Percentiles rank a stretch among this genome's conserved stretches.
Conservation (phyloP, 2,797 vertebrate genomes). For the Varecia variegata region DNA sequence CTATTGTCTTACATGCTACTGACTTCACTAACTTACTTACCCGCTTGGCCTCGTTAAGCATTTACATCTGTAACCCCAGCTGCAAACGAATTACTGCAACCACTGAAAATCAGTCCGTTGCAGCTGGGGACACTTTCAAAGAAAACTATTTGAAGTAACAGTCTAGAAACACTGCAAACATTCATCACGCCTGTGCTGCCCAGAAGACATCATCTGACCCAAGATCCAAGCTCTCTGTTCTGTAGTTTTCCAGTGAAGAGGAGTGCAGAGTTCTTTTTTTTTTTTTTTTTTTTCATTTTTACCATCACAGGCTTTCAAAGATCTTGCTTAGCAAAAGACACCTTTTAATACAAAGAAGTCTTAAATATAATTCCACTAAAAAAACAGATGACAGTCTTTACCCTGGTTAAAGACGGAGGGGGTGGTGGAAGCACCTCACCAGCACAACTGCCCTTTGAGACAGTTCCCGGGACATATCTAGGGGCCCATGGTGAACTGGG, state of each 20-base stretch:
- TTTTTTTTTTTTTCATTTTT: background rate
- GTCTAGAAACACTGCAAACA: background rate
- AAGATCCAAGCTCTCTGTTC: background rate
- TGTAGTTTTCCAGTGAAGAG: background rate
- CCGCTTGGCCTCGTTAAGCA: background rate
- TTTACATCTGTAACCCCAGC: background rate
- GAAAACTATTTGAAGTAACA: background rate
- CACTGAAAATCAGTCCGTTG: background rate
- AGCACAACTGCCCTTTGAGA: background rate
- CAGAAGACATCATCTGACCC: background rate
- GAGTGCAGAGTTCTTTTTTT: background rate
- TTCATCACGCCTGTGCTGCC: background rate
- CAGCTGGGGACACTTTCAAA: background rate
- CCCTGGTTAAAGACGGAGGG: background rate
- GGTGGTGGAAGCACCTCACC: background rate
- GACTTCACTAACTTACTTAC: background rate
- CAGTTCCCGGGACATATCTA: background rate
- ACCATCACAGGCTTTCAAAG: constrained; percentile 11
- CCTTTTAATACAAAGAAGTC: background rate
- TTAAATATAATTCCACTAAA: background rate
- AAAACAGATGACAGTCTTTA: background rate
- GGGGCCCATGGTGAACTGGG: background rate
- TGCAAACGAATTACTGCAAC: background rate
- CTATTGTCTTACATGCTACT: background rate
- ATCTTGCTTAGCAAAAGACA: background rate